phyloP scores from a whole-genome alignment of 2,888 invertebrate genomes.

The Parochlus steinenii region DNA sequence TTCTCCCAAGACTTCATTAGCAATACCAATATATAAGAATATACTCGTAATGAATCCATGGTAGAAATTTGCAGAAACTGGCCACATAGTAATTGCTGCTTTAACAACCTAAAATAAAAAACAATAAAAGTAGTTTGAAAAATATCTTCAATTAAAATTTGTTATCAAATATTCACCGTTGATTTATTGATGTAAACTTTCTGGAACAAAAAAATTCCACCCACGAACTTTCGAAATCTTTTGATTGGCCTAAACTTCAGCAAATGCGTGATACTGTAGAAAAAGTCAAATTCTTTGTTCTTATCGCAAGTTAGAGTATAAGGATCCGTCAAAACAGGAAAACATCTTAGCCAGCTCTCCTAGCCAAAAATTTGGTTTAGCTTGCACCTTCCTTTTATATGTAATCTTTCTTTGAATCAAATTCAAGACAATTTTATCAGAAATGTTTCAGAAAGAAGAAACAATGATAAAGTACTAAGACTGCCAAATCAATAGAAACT shows the following conservation, averaged over 20 bases:
- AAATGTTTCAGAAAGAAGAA: slow-evolving; percentile 57
- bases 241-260: slow-evolving; percentile 73
- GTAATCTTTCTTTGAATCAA: slow-evolving; percentile 56
- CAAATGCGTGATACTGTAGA: slow-evolving; percentile 78
- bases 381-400: slow-evolving; percentile 50
- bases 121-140: no score
- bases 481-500: slow-evolving; percentile 46
- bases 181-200: no score
- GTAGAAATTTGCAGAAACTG: slow-evolving; percentile 44
- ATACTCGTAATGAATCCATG: slow-evolving; percentile 81
- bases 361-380: slow-evolving; percentile 64
- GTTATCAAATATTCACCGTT: no score
- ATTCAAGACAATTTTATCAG: slow-evolving; percentile 56
- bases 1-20: no score
- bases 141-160: no score
- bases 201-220: no score
- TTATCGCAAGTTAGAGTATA: slow-evolving; percentile 45
- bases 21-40: slow-evolving; percentile 63
- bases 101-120: slow-evolving; percentile 72
- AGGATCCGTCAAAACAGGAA: slow-evolving; percentile 55
- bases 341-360: slow-evolving; percentile 55
- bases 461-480: slow-evolving; percentile 66
- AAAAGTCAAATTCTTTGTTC: slow-evolving; percentile 84
- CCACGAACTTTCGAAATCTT: slow-evolving; percentile 61
- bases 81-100: slow-evolving; percentile 42